Evolutionary conservation across 1,140 invertebrate genomes (phyloP), one percentile per base, ranked within the genome.

Genomic region (Bradysia coprophila): DNA sequence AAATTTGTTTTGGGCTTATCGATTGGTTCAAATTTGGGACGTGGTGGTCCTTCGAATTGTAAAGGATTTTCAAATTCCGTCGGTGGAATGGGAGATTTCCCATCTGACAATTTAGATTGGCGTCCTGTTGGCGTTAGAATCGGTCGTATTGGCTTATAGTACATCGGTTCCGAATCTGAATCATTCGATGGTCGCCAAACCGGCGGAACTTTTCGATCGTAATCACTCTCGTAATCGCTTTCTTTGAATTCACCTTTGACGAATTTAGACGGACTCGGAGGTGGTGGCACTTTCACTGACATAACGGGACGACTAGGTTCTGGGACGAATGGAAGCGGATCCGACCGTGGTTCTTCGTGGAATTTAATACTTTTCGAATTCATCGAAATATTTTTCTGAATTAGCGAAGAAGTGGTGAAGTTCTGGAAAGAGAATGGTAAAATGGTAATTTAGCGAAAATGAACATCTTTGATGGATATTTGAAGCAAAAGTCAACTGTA

Each of bases 191-290:
- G 66, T 2, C 64, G 61, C 68, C 78, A 80, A 20, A 72, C 58
- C 0, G 74, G 65, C 40, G 68, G 65, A 50, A 78, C 74, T 45
- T 67, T 65, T 23, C 66, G 65, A 40, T 81, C 78, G 44, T 74
- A 76, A 51, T 84, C 78, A 51, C 76, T 82, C 56, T 80, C 76
- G 48, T 80, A 80, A 50, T 83, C 79, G 51, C 75, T 76, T 63
- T 75, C 68, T 23, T 67, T 62, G 51, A 78, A 79, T 59, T 81
- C 76, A 37, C 75, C 68, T 49, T 75, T 71, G 38, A 76, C 52
- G 61, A 83, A 77, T 68, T 73, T 73, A 28, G 69, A 70, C 46
- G 76, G 67, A 58, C 69, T 69, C 45, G 64, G 68, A 42, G 68
- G 68, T 46, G 55, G 64, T 34, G 55, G 62, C 43, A 39, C 51